Base-by-base conservation (phyloP, 2,113 vertebrate species). In the Gallinago undulata region DNA sequence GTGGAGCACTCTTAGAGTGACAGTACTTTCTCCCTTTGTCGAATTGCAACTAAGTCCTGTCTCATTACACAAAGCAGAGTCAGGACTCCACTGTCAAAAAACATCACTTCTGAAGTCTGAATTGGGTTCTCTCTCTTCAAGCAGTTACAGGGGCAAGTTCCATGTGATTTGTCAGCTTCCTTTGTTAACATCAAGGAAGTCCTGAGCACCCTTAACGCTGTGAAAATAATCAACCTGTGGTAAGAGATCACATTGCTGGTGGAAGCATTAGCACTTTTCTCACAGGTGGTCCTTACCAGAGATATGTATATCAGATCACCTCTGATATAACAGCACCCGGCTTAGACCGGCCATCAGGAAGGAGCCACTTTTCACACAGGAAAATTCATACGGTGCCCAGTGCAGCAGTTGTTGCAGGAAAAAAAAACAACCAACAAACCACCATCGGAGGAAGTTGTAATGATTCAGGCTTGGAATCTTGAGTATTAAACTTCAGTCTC, bases 391-490 rank as follows among this genome's bases (percentile, higher is more conserved):
- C 25, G 88, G 76, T 70, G 91, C 91, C 90, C 97, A 97, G 62
- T 33, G 96, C 95, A 89, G 93, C 83, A 96, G 90, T 50, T 76
- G 85, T 87, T 78, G 95, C 94, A 80, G 96, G 88, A 95, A 93
- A 94, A 84, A 75, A 75, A 47, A 30, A 63, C 28, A 43, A 41
- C 30, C 13, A 53, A 27, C 51, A 84, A 91, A n/a, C 37, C 87
- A 90, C 48, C 86, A 56, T 67, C 2, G 37, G 94, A 96, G 90
- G 96, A 97, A 97, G 96, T 21, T 90, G 79, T 37, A n/a, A 76
- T 78, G 89, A 93, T 96, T 97, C 96, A 82, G 41, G 83, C 83
- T 43, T 66, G 87, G 93, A 97, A 96, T 96, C 96, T 94, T 96
- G 89, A 94, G 72, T 93, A 84, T 45, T 93, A 50, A 89, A 67